A percentile compares a stretch with the other conserved stretches of the same genome.
Conservation (phyloP, 2,888 invertebrate genomes). For the Minunthozetes semirufus region DNA sequence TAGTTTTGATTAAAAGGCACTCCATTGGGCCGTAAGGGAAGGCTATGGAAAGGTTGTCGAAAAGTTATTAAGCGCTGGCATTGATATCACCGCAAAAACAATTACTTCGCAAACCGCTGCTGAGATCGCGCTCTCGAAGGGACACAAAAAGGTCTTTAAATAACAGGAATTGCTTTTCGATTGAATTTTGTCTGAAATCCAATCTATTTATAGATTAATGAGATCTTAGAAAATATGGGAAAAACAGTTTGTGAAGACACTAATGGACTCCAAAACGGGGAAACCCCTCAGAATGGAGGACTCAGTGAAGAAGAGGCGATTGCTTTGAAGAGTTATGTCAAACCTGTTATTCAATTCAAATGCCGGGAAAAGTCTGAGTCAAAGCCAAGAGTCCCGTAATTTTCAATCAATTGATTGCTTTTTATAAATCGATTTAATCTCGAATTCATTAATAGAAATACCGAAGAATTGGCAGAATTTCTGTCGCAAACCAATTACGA, state of each 20-base stretch:
- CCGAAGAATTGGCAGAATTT: constrained; percentile 29
- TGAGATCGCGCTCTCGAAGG: constrained; percentile 45
- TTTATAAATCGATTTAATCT: neutral
- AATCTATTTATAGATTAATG: constrained; percentile 24
- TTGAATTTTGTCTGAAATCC: neutral
- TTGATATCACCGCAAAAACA: constrained; percentile 44
- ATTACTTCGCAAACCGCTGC: constrained; percentile 45
- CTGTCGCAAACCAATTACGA: neutral
- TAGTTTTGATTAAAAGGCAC: constrained; percentile 44
- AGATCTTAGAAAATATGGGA: constrained; percentile 15
- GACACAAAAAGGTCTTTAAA: constrained; percentile 44
- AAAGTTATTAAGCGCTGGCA: constrained; percentile 46
- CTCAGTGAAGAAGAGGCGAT: neutral
- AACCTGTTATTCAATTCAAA: neutral
- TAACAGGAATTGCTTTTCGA: neutral
- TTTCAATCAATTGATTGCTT: neutral
- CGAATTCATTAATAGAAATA: neutral
- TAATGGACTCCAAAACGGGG: neutral
- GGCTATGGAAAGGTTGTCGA: constrained; percentile 46
- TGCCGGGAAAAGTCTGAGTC: neutral
- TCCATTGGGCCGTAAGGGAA: constrained; percentile 48
- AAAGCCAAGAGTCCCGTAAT: neutral
- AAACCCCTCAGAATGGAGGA: neutral
- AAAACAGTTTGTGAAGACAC: neutral
- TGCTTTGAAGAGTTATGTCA: constrained; percentile 1